Evolutionary conservation across 2,888 invertebrate species (phyloP), one percentile per base, ranked within the genome.

Genomic region (Chymomyza caudatula): DNA sequence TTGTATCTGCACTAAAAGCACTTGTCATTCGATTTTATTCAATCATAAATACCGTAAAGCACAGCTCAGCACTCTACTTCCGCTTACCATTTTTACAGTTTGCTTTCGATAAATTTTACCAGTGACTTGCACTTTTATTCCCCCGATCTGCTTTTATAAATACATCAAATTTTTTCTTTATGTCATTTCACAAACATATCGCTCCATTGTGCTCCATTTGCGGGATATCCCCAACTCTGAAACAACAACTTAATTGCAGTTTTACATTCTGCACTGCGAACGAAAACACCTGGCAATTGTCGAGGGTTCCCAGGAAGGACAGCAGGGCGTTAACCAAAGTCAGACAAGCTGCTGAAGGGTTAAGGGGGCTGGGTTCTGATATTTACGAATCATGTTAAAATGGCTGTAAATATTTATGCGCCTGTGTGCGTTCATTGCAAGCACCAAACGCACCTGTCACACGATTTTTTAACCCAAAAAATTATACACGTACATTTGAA

Each of bases 211-310:
- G 22, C 29, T 37, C 29, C 29, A 37, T 37, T 37, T 37, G 29
- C 29, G 8, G 29, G 29, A 37, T 37, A 37, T 37, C 8, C 4
- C 29, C 29, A 37, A 37, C 29, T 37, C 29, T 37, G 29, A 49
- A 47, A 61, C 60, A 64, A 72, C 85, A 79, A 82, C 77, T 81
- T 81, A 81, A 81, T 81, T 81, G 87, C 83, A 73, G 79, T 85
- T 81, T 85, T 80, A 85, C 85, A 82, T 80, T 71, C 62, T 54
- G 65, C 65, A 58, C 66, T 86, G 82, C 64, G 80, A 85, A 78
- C 60, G 53, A 47, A 60, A 64, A 57, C 87, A 80, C 86, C 64
- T 80, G 87, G 61, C 74, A 13, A 52, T 63, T 47, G 19, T 47
- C 47, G 51, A 13, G 51, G 13, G 29, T 37, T 37, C 29, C 29